phyloP scores from a whole-genome alignment of 2,797 vertebrate species.

The Loriculus beryllinus region DNA sequence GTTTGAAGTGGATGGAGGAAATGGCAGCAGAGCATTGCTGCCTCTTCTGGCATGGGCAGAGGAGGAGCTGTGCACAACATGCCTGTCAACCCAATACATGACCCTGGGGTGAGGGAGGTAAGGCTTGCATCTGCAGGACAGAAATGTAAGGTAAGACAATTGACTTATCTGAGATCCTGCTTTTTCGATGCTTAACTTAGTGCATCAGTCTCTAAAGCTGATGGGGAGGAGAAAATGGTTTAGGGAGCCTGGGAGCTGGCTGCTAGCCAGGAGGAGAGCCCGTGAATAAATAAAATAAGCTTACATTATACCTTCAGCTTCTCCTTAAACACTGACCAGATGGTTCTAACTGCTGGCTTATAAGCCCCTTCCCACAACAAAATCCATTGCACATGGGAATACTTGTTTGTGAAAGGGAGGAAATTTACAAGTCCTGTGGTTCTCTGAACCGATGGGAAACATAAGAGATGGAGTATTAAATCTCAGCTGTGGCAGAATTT shows the following conservation, averaged over 20 bases:
- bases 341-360: background rate
- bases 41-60: background rate
- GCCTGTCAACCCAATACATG: background rate
- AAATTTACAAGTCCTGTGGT: background rate
- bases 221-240: background rate
- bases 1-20: background rate
- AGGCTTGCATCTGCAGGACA: background rate
- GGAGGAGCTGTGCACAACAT: fast-evolving
- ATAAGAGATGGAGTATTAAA: background rate
- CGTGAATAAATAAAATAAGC: background rate
- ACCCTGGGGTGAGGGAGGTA: background rate
- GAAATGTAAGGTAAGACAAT: background rate
- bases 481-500: background rate
- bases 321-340: constrained; percentile 30
- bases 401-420: background rate
- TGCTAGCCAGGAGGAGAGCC: background rate
- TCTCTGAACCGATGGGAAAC: background rate
- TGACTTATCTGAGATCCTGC: background rate
- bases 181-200: background rate
- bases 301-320: background rate
- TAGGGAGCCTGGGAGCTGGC: background rate
- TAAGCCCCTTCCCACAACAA: background rate
- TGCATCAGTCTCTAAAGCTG: background rate
- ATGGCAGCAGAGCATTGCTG: background rate
- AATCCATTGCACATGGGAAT: background rate